Evolutionary conservation across 2,888 invertebrate genomes (phyloP).

Genomic region (Thecophora atra): DNA sequence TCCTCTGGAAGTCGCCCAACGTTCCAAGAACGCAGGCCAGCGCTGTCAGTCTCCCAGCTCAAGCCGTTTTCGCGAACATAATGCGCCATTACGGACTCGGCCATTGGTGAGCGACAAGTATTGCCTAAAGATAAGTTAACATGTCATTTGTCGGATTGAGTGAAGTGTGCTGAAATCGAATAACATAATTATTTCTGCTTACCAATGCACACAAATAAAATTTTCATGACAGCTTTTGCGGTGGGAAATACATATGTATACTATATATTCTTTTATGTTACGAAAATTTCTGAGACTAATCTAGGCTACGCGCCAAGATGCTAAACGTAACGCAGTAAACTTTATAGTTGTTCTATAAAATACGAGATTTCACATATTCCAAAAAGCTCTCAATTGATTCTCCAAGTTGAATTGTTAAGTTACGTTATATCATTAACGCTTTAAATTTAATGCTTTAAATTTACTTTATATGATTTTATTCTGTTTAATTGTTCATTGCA

Average conservation of each 20-base stretch:
- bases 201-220: conserved; percentile 62
- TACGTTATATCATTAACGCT: too few relatives aligned
- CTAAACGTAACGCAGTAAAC: too few relatives aligned
- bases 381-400: too few relatives aligned
- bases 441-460: too few relatives aligned
- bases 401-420: too few relatives aligned
- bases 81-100: conserved; percentile 82
- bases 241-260: neutral
- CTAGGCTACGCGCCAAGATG: neutral
- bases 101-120: conserved; percentile 94
- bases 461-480: too few relatives aligned
- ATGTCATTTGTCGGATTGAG: neutral
- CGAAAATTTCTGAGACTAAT: neutral
- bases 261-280: neutral
- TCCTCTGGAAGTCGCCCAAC: conserved; percentile 80
- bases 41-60: conserved; percentile 87
- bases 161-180: neutral
- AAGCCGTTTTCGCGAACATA: conserved; percentile 58
- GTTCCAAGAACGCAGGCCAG: conserved; percentile 87
- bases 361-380: too few relatives aligned
- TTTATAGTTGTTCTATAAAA: too few relatives aligned
- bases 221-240: conserved; percentile 45
- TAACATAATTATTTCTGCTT: conserved; percentile 35
- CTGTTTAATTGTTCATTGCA: too few relatives aligned
- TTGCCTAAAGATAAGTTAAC: conserved; percentile 72